These are phyloP conservation scores for Coelinius sp. DNA, from an alignment of 2,888 invertebrate genomes.

Conservation along the genomic window DNA sequence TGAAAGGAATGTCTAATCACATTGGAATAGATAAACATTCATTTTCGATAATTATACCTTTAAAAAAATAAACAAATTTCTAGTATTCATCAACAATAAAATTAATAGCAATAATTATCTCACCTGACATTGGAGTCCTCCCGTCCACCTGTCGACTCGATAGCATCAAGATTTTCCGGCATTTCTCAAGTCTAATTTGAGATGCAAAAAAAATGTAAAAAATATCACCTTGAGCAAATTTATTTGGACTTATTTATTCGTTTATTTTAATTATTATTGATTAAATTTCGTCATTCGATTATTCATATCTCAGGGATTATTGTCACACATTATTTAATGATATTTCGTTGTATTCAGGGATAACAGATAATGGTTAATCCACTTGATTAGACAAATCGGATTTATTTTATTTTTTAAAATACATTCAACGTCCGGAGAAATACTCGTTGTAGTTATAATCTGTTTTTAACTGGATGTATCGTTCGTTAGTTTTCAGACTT, in stretches of 20 bases:
- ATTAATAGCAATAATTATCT: not conserved
- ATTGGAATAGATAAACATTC: no score
- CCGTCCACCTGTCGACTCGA: not conserved
- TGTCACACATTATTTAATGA: not conserved
- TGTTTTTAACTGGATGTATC: not conserved
- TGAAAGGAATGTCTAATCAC: no score
- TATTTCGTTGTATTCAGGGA: not conserved
- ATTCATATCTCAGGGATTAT: not conserved
- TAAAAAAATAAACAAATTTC: not conserved
- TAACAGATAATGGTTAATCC: not conserved
- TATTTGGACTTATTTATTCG: not conserved
- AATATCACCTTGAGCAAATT: slow-evolving; percentile 5
- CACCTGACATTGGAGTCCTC: not conserved
- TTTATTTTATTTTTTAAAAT: not conserved
- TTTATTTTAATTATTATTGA: no score
- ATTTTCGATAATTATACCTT: no score
- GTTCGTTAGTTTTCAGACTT: not conserved
- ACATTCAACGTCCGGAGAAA: not conserved
- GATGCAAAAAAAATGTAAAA: not conserved
- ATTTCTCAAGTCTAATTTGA: not conserved
- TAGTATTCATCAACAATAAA: no score
- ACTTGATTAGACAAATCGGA: not conserved
- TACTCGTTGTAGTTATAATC: not conserved
- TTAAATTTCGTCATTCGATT: no score
- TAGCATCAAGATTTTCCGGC: not conserved